phyloP scores from a whole-genome alignment of 2,888 invertebrate species.

The Siphonodentalium dalli region DNA sequence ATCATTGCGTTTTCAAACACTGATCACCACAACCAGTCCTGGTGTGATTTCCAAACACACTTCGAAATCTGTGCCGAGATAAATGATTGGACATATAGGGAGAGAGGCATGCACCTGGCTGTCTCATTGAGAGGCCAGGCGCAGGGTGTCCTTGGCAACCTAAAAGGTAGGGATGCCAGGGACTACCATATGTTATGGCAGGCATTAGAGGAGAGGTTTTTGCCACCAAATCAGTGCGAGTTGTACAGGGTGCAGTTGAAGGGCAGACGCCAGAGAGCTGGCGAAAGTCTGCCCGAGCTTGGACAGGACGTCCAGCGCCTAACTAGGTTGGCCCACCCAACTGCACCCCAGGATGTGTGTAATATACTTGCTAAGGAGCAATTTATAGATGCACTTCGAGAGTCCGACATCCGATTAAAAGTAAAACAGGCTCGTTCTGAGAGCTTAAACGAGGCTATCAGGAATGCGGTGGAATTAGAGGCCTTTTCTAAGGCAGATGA shows the following conservation, averaged over 20 bases:
- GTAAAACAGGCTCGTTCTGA: slow-evolving; percentile 7
- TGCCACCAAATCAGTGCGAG: slow-evolving; percentile 7
- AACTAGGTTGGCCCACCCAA: slow-evolving; percentile 7
- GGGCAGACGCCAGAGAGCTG: background rate
- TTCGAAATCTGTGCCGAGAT: too few species aligned
- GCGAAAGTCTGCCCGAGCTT: slow-evolving; percentile 9
- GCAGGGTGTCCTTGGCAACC: slow-evolving; percentile 5
- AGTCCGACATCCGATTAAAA: slow-evolving; percentile 11
- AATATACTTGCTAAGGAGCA: slow-evolving; percentile 12
- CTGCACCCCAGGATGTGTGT: slow-evolving; percentile 1
- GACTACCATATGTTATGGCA: background rate
- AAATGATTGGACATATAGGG: slow-evolving; percentile 4
- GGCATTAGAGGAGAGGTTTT: slow-evolving; percentile 6
- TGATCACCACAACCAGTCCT: too few species aligned
- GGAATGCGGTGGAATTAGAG: slow-evolving; percentile 11
- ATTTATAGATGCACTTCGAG: slow-evolving; percentile 13
- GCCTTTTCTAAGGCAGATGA: slow-evolving; percentile 7
- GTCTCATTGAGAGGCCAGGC: slow-evolving; percentile 9
- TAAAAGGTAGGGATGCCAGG: background rate
- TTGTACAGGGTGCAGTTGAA: slow-evolving; percentile 7
- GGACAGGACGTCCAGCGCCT: slow-evolving; percentile 11
- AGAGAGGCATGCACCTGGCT: slow-evolving; percentile 10
- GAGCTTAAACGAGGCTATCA: slow-evolving; percentile 10
- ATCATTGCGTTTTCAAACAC: too few species aligned
- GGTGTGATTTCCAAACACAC: too few species aligned